Percentiles rank a stretch among this genome's conserved stretches.
Conservation (phyloP, 1,140 invertebrate genomes). For the Meloidogyne exigua region DNA sequence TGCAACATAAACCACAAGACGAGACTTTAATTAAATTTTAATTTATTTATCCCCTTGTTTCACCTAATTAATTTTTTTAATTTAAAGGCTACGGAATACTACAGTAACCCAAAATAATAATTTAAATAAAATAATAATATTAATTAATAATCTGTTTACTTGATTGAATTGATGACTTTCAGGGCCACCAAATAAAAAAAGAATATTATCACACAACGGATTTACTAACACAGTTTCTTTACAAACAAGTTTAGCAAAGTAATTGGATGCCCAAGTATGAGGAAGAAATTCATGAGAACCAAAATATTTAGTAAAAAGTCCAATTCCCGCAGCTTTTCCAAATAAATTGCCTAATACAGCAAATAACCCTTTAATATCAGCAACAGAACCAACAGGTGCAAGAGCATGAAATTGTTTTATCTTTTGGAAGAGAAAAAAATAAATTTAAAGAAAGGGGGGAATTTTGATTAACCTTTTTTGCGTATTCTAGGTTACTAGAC, state of each 20-base stretch:
- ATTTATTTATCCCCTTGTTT: too few species aligned
- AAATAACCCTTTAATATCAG: slow-evolving; percentile 49
- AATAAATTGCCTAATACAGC: slow-evolving; percentile 45
- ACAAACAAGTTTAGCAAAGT: slow-evolving; percentile 40
- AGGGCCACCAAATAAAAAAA: slow-evolving; percentile 50
- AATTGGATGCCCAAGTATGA: slow-evolving; percentile 39
- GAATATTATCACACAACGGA: slow-evolving; percentile 44
- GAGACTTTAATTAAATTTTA: too few species aligned
- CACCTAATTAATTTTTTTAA: too few species aligned
- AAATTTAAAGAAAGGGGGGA: too few species aligned
- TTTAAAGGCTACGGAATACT: too few species aligned
- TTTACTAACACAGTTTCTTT: slow-evolving; percentile 38
- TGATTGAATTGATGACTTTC: slow-evolving; percentile 43
- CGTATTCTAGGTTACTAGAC: slow-evolving; percentile 34
- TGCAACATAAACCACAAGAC: slow-evolving; percentile 36
- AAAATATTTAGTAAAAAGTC: slow-evolving; percentile 38
- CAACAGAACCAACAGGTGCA: slow-evolving; percentile 54
- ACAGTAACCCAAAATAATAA: too few species aligned
- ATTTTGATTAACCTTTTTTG: slow-evolving; percentile 39
- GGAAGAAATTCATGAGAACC: slow-evolving; percentile 46
- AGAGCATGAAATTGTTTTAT: slow-evolving; percentile 58
- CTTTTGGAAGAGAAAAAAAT: slow-evolving; percentile 22
- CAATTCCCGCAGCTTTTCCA: slow-evolving; percentile 36
- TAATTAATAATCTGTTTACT: slow-evolving; percentile 29
- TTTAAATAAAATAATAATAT: neutral